Evolutionary conservation across 2,113 vertebrate genomes (phyloP), one percentile per base, ranked within the genome.

Genomic region (Sterna hirundo): DNA sequence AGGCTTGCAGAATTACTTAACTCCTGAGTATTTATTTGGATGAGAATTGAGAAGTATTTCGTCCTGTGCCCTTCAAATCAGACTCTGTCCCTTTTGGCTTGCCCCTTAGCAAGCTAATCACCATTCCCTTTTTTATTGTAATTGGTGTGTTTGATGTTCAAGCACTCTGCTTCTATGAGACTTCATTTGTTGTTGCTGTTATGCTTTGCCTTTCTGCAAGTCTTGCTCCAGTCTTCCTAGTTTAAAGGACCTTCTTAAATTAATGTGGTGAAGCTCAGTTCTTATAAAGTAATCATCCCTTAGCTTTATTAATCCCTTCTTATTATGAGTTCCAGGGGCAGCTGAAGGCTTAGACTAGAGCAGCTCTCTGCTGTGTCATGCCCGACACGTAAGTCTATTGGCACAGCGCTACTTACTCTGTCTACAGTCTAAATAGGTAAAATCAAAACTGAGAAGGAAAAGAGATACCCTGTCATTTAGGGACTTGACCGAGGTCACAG

Each of bases 141-240:
- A 91, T 90, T 88, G 57, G 18, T 64, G 36, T 86, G 52, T 76
- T 94, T 96, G 82, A 93, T 94, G 82, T 86, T 70, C 15, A 42
- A 80, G 68, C 19, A 42, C 54, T 87, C 42, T 64, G 34, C 70
- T 91, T 81, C 71, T 68, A 2, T 22, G 42, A 82, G 46, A 86
- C 52, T 72, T 76, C 11, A 0, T 91, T 71, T 88, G n/a, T 80
- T 80, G n/a, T 60, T 92, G 38, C 77, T 81, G 60, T 80, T 95
- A 40, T 11, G 21, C 75, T 80, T 64, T 7, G 26, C 32, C n/a
- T 78, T 83, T 83, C 68, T 88, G 12, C 64, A 70, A 88, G 60
- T 78, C 38, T 83, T 79, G 32, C 49, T 85, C 46, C 52, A 87
- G 32, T 25, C 38, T 16, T 86, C 49, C 52, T 42, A 47, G 9